Percentiles rank a stretch among this genome's conserved stretches.
Conservation (phyloP, 2,113 vertebrate species). For the Heptranchias perlo region DNA sequence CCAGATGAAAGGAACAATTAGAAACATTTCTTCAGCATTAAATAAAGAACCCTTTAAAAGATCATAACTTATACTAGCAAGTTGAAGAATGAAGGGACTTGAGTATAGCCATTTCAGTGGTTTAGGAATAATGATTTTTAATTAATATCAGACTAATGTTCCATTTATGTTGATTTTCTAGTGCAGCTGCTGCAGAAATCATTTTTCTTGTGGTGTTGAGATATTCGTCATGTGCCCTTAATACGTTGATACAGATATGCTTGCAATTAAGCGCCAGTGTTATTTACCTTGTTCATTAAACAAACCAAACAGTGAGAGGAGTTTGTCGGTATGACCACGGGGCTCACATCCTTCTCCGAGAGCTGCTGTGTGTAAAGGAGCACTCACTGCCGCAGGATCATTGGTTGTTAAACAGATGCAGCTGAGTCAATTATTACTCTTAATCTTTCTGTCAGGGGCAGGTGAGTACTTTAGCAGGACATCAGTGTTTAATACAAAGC, state of each 20-base stretch:
- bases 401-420: neutral
- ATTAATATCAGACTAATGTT: neutral
- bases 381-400: neutral
- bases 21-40: neutral
- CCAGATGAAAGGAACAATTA: neutral
- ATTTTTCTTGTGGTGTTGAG: neutral
- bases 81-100: neutral
- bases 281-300: neutral
- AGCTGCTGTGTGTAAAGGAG: neutral
- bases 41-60: neutral
- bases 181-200: neutral
- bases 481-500: neutral
- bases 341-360: neutral
- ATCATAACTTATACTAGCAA: neutral
- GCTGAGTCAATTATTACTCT: neutral
- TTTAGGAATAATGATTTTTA: neutral
- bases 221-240: neutral
- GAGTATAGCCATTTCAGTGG: neutral
- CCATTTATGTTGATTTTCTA: neutral
- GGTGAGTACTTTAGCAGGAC: neutral
- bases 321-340: neutral
- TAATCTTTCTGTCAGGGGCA: neutral
- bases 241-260: neutral
- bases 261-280: neutral
- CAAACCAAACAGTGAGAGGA: neutral